Conservation (phyloP, 2,888 invertebrate species). For the Rhabditophanes sp. region DNA sequence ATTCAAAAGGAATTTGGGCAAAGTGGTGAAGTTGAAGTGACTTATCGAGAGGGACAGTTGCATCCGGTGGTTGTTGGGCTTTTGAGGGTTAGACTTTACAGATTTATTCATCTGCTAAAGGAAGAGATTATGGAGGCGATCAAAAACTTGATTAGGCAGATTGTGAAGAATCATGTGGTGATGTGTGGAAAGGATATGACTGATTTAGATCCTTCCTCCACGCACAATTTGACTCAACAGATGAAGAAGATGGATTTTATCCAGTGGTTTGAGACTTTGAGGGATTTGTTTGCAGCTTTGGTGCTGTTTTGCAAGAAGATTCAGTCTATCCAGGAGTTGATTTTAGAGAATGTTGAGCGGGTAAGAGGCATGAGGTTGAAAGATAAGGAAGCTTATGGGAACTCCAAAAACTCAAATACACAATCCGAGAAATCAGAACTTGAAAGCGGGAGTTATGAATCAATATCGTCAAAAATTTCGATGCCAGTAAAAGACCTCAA, state of each 20-base stretch:
- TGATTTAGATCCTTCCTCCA: conserved; percentile 26
- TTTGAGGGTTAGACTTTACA: conserved; percentile 66
- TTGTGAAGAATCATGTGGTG: conserved; percentile 20
- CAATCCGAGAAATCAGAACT: too few relatives aligned
- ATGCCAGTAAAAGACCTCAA: conserved; percentile 57
- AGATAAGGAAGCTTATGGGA: too few relatives aligned
- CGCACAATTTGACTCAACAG: conserved; percentile 51
- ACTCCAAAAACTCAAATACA: too few relatives aligned
- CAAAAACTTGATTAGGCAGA: conserved; percentile 32
- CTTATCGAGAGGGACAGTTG: conserved; percentile 59
- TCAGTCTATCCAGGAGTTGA: conserved; percentile 55
- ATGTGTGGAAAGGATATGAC: conserved; percentile 24
- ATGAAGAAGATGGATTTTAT: conserved; percentile 54
- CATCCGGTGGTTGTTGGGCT: conserved; percentile 75
- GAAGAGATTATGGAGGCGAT: conserved; percentile 58
- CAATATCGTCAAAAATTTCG: too few relatives aligned
- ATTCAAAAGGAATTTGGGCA: conserved; percentile 67
- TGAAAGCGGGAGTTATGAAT: too few relatives aligned
- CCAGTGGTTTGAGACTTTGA: conserved; percentile 58
- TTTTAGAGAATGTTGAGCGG: conserved; percentile 58
- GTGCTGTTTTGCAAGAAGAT: conserved; percentile 1
- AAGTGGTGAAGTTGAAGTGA: conserved; percentile 45
- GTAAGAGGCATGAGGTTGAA: conserved; percentile 10
- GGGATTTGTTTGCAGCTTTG: conserved; percentile 51
- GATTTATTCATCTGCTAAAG: conserved; percentile 59